Base-by-base conservation (phyloP, 2,888 invertebrate species). In the Scrobipalpa costella region DNA sequence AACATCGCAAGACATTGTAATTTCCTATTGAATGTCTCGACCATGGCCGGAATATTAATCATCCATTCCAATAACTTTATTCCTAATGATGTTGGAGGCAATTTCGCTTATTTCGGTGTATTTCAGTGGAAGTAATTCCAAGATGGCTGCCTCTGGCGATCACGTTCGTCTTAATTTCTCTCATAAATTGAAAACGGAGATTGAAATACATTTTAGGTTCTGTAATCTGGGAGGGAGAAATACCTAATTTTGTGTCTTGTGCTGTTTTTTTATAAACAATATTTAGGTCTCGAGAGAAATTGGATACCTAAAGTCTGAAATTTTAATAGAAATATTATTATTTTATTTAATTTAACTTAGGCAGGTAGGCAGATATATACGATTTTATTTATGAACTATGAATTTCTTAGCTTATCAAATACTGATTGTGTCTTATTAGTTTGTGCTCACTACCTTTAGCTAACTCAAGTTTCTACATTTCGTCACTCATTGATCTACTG, bases 21-120 rank as follows among this genome's bases (percentile, higher is more conserved):
- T 17, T 34, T 57, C 57, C 33, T 57, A 13, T 13, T 7, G 34
- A 34, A 19, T 40, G 19, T 40, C 38, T 40, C 27, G 27, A n/a
- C 27, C 55, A 27, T 15, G 57, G 66, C 64, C 63, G 63, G 76
- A 75, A 77, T 74, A 72, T 75, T 73, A 75, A 75, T 73, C 66
- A 69, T 65, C 64, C 63, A 65, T 65, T 64, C 65, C 60, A 69
- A 71, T 65, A 70, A 69, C 63, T 64, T 61, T 44, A 59, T 62
- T 69, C 67, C 62, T 70, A 68, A 71, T 69, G 69, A 70, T 65
- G 65, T 68, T 61, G 59, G 63, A 67, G 47, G 68, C 63, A 67
- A 74, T 74, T 74, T 69, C 63, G 69, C 67, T 70, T 70, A 64
- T 52, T 52, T 52, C 55, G 55, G 55, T 34, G 55, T 55, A 55